Conservation (phyloP, 2,888 invertebrate genomes). For the Drosophila yooni region DNA sequence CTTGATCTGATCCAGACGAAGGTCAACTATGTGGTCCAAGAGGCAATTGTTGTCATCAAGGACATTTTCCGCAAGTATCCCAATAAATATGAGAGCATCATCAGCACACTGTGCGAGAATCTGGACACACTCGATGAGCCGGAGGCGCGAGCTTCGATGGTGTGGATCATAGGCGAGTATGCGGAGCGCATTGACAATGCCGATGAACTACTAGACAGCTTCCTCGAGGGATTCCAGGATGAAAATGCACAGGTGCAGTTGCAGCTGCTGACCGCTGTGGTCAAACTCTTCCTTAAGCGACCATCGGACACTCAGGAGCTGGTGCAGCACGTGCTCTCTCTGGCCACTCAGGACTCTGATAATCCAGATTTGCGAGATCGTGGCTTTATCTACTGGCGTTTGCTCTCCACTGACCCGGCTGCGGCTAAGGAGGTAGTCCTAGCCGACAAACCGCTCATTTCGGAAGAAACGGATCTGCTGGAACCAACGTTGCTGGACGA, state of each 20-base stretch:
- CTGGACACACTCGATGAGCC: conserved; percentile 99
- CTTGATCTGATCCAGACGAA: conserved; percentile 99
- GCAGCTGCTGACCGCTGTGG: conserved; percentile 98
- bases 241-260: conserved; percentile 98
- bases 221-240: conserved; percentile 98
- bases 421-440: conserved; percentile 99
- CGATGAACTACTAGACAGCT: conserved; percentile 98
- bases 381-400: conserved; percentile 99
- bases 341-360: conserved; percentile 96
- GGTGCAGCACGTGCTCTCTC: conserved; percentile 97
- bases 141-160: conserved; percentile 99
- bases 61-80: conserved; percentile 99
- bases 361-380: conserved; percentile 99
- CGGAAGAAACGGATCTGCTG: conserved; percentile 98
- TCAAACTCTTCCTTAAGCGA: conserved; percentile 98
- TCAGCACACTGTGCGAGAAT: conserved; percentile 99
- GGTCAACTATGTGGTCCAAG: conserved; percentile 99
- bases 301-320: conserved; percentile 99
- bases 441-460: conserved; percentile 99
- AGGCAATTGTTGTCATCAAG: conserved; percentile 99
- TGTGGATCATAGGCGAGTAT: conserved; percentile 98
- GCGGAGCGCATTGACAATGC: conserved; percentile 99
- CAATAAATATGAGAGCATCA: conserved; percentile 99
- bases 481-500: conserved; percentile 99
- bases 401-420: conserved; percentile 99